Evolutionary conservation across 2,797 vertebrate species (phyloP).

Genomic region (Anniella stebbinsi): DNA sequence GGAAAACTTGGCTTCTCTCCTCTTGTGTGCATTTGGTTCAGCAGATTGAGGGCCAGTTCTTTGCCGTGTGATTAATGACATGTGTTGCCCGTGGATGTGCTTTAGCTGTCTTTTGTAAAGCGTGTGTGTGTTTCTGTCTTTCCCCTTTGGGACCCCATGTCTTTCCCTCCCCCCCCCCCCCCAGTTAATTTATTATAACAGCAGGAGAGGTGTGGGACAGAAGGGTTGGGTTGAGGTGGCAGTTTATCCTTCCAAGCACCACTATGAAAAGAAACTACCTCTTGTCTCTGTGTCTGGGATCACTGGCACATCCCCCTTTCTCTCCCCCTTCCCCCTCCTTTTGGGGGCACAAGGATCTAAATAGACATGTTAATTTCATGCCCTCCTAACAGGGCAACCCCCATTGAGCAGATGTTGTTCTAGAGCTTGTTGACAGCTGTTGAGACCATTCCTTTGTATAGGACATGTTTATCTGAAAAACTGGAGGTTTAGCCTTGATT

Average conservation of each 20-base stretch:
- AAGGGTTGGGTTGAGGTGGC: background rate
- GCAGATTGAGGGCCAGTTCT: background rate
- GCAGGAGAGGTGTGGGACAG: constrained; percentile 10
- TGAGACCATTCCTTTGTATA: constrained; percentile 41
- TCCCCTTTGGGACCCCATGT: background rate
- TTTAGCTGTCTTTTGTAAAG: constrained; percentile 3
- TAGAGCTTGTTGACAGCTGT: constrained; percentile 64
- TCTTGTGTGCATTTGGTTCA: background rate
- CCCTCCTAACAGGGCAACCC: constrained; percentile 40
- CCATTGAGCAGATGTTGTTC: constrained; percentile 65
- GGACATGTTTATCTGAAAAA: background rate
- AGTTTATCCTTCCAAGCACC: background rate
- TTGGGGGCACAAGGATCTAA: constrained; percentile 64
- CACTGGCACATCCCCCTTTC: background rate
- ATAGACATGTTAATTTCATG: constrained; percentile 72
- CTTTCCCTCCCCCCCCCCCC: background rate
- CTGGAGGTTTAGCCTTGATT: background rate
- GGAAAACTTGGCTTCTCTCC: background rate
- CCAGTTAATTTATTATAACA: constrained; percentile 13
- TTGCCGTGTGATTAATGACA: constrained; percentile 10
- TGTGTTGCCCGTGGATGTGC: background rate
- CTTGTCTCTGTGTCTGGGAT: constrained; percentile 59
- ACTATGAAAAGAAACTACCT: constrained; percentile 45
- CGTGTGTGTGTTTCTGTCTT: background rate
- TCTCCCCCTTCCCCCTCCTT: background rate